Evolutionary conservation across 2,797 vertebrate species (phyloP), one percentile per base, ranked within the genome.

Genomic region (Poeciliopsis infans): DNA sequence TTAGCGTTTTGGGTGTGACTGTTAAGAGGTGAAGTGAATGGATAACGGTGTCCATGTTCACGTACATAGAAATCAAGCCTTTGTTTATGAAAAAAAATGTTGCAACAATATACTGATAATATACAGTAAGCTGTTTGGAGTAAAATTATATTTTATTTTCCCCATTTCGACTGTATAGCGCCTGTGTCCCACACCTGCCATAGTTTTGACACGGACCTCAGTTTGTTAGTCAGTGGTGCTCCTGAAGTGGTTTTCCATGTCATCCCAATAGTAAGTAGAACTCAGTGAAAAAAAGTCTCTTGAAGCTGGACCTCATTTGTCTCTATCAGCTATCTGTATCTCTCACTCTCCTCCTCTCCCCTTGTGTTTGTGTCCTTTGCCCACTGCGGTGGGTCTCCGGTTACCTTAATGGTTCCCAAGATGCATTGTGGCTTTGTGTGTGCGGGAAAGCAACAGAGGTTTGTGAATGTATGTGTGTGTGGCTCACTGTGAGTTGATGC

Each of bases 341-440:
- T 80, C 90, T 84, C 79, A 12, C 80, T 81, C 82, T 86, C 82
- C 80, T 86, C 73, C 81, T 72, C 85, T 85, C 90, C 82, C 86
- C 76, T 79, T 90, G 88, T 96, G 95, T 96, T 95, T 96, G 95
- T 95, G 94, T 95, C 94, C 94, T 93, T 90, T 94, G 93, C 90
- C 91, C 93, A 90, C 92, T 95, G 94, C 81, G 95, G 94, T 95
- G 92, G 68, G 90, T 96, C 96, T 96, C 95, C 80, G 92, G 93
- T 96, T 96, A 95, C 95, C 91, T 93, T 96, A 96, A 96, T 96
- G 95, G 95, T 95, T 96, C 95, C 95, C 96, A 96, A 94, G 95
- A 95, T 96, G 95, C 95, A 94, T 73, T 95, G 95, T 96, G 95
- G 95, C 94, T 94, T 94, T 94, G 89, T 93, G 93, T 92, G 92